Conservation (phyloP, 1,140 invertebrate species). For the Choristoneura fumiferana region DNA sequence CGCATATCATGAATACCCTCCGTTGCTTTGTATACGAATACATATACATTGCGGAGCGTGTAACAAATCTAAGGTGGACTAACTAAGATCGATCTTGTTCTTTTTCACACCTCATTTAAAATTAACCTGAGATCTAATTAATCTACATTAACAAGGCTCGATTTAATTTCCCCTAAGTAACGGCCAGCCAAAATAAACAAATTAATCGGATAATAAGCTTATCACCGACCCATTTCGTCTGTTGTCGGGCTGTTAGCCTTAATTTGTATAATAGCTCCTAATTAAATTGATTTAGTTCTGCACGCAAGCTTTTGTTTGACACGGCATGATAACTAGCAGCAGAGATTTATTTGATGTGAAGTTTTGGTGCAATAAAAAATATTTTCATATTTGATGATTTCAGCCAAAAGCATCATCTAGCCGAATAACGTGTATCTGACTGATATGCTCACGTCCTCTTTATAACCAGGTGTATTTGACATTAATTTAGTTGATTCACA, state of each 20-base stretch:
- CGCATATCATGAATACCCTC: neutral
- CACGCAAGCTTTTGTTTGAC: conserved; percentile 12
- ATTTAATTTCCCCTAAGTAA: neutral
- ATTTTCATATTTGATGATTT: no score
- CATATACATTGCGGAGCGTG: neutral
- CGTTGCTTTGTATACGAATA: neutral
- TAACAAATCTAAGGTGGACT: no score
- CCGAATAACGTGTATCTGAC: no score
- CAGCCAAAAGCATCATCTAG: no score
- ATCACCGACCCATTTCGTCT: conserved; percentile 14
- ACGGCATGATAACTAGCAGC: neutral
- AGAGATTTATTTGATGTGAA: no score
- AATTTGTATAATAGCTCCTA: conserved; percentile 13
- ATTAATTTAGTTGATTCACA: no score
- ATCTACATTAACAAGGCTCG: neutral
- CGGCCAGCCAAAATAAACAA: conserved; percentile 8
- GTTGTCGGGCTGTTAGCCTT: conserved; percentile 2
- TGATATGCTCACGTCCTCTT: no score
- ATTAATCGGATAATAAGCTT: conserved; percentile 8
- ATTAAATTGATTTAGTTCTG: conserved; percentile 14
- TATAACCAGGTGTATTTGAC: no score
- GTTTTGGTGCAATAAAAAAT: no score
- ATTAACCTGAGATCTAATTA: neutral
- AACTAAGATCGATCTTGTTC: no score
- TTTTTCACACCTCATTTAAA: neutral